phyloP scores from a whole-genome alignment of 2,113 vertebrate genomes.

The Toxotes jaculatrix region DNA sequence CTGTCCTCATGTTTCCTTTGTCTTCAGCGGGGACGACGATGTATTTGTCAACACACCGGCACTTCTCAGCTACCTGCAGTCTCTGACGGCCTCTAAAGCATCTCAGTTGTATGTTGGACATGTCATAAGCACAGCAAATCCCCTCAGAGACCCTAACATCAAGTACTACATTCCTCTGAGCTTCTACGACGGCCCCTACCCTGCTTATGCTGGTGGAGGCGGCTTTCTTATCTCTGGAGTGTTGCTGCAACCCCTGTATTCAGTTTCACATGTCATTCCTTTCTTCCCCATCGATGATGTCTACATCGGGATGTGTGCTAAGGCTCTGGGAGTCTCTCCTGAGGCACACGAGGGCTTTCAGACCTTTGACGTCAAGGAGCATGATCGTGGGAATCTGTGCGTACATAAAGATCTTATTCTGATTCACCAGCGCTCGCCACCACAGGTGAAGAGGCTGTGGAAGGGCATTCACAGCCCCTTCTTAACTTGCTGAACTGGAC shows the following conservation, averaged over 20 bases:
- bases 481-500: constrained; percentile 75
- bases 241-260: constrained; percentile 60
- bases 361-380: constrained; percentile 75
- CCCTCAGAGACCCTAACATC: constrained; percentile 76
- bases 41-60: constrained; percentile 87
- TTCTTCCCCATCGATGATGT: constrained; percentile 90
- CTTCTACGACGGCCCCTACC: constrained; percentile 80
- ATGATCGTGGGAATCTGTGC: constrained; percentile 84
- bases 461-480: constrained; percentile 76
- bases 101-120: constrained; percentile 84
- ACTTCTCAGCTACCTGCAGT: constrained; percentile 78
- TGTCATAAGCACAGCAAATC: constrained; percentile 77
- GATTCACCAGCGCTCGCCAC: constrained; percentile 85
- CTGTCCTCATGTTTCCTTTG: constrained; percentile 75
- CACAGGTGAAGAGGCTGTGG: constrained; percentile 85
- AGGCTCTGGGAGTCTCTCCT: constrained; percentile 74
- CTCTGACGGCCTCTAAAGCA: constrained; percentile 59
- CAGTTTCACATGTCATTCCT: constrained; percentile 69
- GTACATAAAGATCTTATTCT: constrained; percentile 83
- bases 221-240: constrained; percentile 82
- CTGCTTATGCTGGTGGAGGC: constrained; percentile 84
- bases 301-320: constrained; percentile 85
- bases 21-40: constrained; percentile 89
- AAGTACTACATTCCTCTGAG: constrained; percentile 87
- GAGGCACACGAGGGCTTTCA: constrained; percentile 77